A percentile compares a stretch with the other conserved stretches of the same genome.
These are phyloP conservation scores for Rafetus swinhoei DNA, from an alignment of 2,113 vertebrate genomes.

Conservation along the genomic window DNA sequence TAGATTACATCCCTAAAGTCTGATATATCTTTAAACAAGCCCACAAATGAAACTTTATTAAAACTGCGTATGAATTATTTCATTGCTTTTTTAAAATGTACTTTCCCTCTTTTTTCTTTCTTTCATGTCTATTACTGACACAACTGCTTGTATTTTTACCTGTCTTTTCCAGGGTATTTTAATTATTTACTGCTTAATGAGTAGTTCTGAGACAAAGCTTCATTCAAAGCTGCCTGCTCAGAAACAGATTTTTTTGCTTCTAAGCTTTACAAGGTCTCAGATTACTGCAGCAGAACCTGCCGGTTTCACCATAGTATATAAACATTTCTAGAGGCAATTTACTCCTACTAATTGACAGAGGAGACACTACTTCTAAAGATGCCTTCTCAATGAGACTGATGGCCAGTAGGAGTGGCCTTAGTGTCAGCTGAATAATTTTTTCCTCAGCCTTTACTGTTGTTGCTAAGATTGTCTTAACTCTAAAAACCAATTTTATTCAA, in stretches of 20 bases:
- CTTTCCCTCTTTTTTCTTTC: constrained; percentile 74
- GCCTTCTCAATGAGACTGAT: background rate
- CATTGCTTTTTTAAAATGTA: constrained; percentile 79
- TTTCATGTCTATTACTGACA: constrained; percentile 83
- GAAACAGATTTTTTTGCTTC: constrained; percentile 55
- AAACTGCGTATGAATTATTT: constrained; percentile 87
- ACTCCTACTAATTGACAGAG: constrained; percentile 1
- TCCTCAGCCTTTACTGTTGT: background rate
- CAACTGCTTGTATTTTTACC: constrained; percentile 80
- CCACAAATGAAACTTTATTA: constrained; percentile 85
- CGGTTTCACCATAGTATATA: background rate
- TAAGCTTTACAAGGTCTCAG: constrained; percentile 59
- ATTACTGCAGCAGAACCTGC: background rate
- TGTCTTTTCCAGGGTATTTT: constrained; percentile 77
- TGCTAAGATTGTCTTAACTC: background rate
- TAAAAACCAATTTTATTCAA: background rate
- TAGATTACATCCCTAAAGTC: constrained; percentile 85
- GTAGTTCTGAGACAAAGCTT: constrained; percentile 63
- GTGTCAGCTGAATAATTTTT: background rate
- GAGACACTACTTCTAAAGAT: background rate
- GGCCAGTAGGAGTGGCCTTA: background rate
- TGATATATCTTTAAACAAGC: constrained; percentile 88
- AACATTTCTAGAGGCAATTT: constrained; percentile 39
- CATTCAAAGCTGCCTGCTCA: constrained; percentile 54
- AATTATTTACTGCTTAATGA: constrained; percentile 85